A percentile compares a stretch with the other conserved stretches of the same genome.
These are phyloP conservation scores for Panonychus citri DNA, from an alignment of 1,140 invertebrate species.

Conservation along the genomic window DNA sequence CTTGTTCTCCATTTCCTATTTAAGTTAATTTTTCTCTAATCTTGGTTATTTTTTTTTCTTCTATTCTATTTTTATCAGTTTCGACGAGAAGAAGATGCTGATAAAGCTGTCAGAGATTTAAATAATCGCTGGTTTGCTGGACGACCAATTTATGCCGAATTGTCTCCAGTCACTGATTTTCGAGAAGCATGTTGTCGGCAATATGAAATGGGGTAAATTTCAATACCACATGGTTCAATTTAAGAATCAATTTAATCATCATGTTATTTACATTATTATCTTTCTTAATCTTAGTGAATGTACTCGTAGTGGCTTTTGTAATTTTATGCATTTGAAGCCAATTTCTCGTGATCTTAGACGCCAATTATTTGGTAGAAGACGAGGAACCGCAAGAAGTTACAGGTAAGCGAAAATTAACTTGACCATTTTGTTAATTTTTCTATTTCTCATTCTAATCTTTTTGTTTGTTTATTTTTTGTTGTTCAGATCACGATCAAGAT, in stretches of 20 bases:
- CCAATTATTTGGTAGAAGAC: conserved; percentile 28
- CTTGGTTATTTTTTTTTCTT: conserved; percentile 14
- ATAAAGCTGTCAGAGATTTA: conserved; percentile 80
- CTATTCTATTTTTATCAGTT: conserved; percentile 35
- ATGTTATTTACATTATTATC: background rate
- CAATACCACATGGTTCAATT: background rate
- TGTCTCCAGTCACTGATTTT: conserved; percentile 96
- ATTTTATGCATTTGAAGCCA: conserved; percentile 98
- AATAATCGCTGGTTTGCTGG: conserved; percentile 99
- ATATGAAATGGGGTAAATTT: conserved; percentile 79
- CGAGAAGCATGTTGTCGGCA: conserved; percentile 95
- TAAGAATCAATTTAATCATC: background rate
- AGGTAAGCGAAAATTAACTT: background rate
- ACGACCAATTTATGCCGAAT: conserved; percentile 86
- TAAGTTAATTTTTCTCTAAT: too few species aligned
- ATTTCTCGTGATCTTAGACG: conserved; percentile 75
- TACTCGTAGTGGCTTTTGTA: conserved; percentile 91
- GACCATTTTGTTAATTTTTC: too few species aligned
- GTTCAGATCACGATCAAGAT: too few species aligned
- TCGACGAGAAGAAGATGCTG: conserved; percentile 90
- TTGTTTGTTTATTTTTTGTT: too few species aligned
- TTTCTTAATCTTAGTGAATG: conserved; percentile 28
- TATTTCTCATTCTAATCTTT: too few species aligned
- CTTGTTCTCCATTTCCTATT: background rate
- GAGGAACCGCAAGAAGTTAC: background rate